A percentile compares a stretch with the other conserved stretches of the same genome.
phyloP scores from a whole-genome alignment of 1,140 invertebrate species.

The Adoxophyes honmai region DNA sequence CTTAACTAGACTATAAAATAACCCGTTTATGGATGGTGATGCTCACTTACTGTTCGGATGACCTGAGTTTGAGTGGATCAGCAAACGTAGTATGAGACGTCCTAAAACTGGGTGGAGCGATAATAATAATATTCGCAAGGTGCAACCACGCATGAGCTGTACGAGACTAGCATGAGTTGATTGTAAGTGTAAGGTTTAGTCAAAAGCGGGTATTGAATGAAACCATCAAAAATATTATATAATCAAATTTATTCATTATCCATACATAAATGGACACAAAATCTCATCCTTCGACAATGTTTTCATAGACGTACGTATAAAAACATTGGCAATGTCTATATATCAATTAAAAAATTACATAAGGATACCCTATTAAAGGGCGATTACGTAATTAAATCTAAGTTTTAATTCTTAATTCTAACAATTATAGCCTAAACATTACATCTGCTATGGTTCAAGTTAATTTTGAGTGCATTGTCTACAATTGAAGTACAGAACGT shows the following conservation, averaged over 20 bases:
- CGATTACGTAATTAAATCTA: constrained; percentile 48
- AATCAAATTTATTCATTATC: constrained; percentile 67
- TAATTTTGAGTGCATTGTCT: constrained; percentile 45
- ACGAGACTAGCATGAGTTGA: too few species aligned
- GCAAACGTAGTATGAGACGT: too few species aligned
- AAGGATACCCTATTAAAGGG: constrained; percentile 56
- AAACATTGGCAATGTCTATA: constrained; percentile 63
- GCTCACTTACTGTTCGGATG: too few species aligned
- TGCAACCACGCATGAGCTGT: too few species aligned
- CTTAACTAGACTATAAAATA: too few species aligned
- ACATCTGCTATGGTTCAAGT: constrained; percentile 36
- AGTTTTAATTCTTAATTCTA: constrained; percentile 50
- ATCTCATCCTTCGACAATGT: constrained; percentile 60
- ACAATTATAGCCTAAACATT: constrained; percentile 54
- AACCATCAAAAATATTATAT: constrained; percentile 34
- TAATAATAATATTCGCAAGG: too few species aligned
- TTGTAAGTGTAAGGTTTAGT: too few species aligned
- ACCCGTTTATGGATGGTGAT: too few species aligned
- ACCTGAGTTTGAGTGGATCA: too few species aligned
- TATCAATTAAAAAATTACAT: constrained; percentile 70
- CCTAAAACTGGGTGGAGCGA: too few species aligned
- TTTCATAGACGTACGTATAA: constrained; percentile 56
- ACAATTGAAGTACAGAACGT: constrained; percentile 25
- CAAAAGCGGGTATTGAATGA: constrained; percentile 3
- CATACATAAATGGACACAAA: constrained; percentile 69